Evolutionary conservation across 1,140 invertebrate genomes (phyloP), one percentile per base, ranked within the genome.

Genomic region (Tetramorium alpestre): DNA sequence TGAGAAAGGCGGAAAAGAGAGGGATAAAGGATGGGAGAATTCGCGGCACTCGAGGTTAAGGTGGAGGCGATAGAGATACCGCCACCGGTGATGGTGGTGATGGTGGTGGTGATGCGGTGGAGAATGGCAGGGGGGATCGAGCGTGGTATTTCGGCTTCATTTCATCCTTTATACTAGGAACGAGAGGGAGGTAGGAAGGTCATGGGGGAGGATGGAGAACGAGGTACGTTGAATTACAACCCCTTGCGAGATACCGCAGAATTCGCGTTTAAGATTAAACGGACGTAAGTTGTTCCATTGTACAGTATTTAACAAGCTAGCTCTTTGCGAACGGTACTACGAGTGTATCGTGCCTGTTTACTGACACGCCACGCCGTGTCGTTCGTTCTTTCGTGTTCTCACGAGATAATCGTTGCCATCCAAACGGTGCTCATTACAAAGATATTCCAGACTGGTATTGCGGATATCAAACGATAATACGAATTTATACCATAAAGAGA

Each of bases 261-360:
- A 95, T 94, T 94, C 93, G 92, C 93, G 93, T 94, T 94, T 92
- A 93, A 95, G 95, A 95, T 95, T 95, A 95, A 93, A 95, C 93
- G 93, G 94, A 93, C 95, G 93, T 94, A 94, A 95, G 93, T 94
- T 93, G 92, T 94, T 94, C 85, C 91, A 85, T 85, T 91, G 91
- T 90, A 88, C 87, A 85, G 89, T 88, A 91, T 91, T 90, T 91
- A 91, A 91, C 90, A 88, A 91, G 86, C 65, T 89, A 85, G 78
- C 89, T 88, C 78, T 80, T 86, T 82, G 86, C 85, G 85, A 25
- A 51, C 49, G 41, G 49, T 38, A 28, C 47, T 22, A 56, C 70
- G 62, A 22, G 51, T 64, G 65, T 75, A 56, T n/a, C 44, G n/a
- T 62, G 44, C 33, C 10, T 44, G 58, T 73, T 75, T 85, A 28